Evolutionary conservation across 2,797 vertebrate species (phyloP), one percentile per base, ranked within the genome.

Genomic region (Rhinatrema bivittatum): DNA sequence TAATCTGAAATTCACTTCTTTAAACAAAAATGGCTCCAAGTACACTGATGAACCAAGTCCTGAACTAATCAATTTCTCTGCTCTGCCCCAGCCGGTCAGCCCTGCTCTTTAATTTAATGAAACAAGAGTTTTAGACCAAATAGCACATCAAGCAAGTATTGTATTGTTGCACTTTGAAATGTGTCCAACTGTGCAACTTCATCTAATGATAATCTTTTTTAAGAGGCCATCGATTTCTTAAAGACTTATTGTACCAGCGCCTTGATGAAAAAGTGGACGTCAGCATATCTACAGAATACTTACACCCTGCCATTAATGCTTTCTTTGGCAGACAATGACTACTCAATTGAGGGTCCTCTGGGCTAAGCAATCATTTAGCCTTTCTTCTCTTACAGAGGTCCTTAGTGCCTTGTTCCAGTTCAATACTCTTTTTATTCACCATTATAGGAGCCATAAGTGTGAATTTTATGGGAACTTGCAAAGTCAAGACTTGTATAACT

Each of bases 71-170:
- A 84, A 93, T 95, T 90, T 85, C 81, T 84, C 79, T 62, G 58
- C 86, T 82, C 74, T 82, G 85, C 83, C 84, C 87, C 60, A 69
- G 68, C 50, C 60, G 22, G 72, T 78, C 80, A 90, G 86, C 84
- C 83, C 84, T 83, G 87, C 88, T 88, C 83, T 87, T 88, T 91
- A 92, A 94, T 90, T 91, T 91, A 93, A 93, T 91, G 90, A 93
- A 91, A 88, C 88, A 87, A 87, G 81, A 81, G 84, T 84, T 87
- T 87, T 81, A 87, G 81, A 86, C 82, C 82, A 91, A 88, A 91
- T 80, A 91, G 87, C 88, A 88, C 84, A 92, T 92, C 87, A 93
- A 87, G 84, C 83, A 87, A 87, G 85, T 88, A 91, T 83, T 89
- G 89, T 90, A 89, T 89, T 89, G 89, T 91, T 83, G 74, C 66